Evolutionary conservation across 2,888 invertebrate genomes (phyloP), one percentile per base, ranked within the genome.

Genomic region (Aleiodes alternator): DNA sequence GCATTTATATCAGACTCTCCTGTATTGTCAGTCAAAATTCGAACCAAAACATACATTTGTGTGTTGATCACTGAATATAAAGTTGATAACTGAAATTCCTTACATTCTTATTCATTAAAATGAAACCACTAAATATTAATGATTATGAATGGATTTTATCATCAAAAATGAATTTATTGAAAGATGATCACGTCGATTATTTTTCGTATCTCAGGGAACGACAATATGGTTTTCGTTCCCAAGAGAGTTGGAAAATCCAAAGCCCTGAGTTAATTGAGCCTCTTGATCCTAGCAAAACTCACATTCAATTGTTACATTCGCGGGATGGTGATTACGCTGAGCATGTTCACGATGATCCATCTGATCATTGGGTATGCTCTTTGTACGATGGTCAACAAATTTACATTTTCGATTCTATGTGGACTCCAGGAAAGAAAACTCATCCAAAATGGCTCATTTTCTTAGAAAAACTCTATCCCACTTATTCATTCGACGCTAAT

Each of bases 111-210:
- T 6, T 34, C 34, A 6, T 1, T 4, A 68, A 68, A n/a, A 51
- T 56, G 59, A 31, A 75, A 23, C 75, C 71, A 70, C 34, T 75
- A 64, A 16, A 55, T 3, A 5, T 4, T 16, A n/a, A 1, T 14
- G 55, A 55, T 55, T 55, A 55, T 23, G 14, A 55, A 8, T 55
- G 55, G 55, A 55, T n/a, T 55, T 8, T 55, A 23, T n/a, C 12
- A 61, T 3, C 23, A 23, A 23, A 2, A 61, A 61, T 29, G 34
- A 66, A 66, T 55, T 7, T 3, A 14, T 69, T 69, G 6, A 55
- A 6, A 9, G 69, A 69, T 69, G 14, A 53, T 29, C 50, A 53
- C 7, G n/a, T 69, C 8, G 69, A 69, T 16, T 53, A 31, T 69
- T 31, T 69, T 34, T 12, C 14, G 1, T 16, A 31, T 23, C 29